phyloP scores from a whole-genome alignment of 1,140 invertebrate species.

The Bombus haemorrhoidalis region DNA sequence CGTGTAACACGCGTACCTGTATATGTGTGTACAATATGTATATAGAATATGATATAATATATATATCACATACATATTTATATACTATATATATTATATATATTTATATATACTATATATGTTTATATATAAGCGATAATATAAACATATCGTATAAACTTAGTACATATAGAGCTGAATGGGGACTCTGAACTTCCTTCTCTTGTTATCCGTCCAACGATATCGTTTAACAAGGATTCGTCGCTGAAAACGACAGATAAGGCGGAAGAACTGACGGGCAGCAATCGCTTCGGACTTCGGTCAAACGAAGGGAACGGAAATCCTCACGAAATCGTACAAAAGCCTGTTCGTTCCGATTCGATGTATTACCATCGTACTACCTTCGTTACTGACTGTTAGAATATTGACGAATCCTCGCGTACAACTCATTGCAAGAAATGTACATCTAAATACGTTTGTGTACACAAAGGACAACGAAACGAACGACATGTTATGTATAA shows the following conservation, averaged over 20 bases:
- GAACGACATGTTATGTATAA: not conserved
- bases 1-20: conserved; percentile 1
- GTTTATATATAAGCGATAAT: not conserved
- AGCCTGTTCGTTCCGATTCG: too few species aligned
- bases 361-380: not conserved
- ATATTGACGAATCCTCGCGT: conserved; percentile 13
- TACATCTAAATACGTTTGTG: not conserved
- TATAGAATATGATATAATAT: conserved; percentile 10
- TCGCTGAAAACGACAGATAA: conserved; percentile 31
- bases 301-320: not conserved
- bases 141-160: conserved; percentile 17
- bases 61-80: conserved; percentile 6
- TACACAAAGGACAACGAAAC: not conserved
- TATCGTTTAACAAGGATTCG: conserved; percentile 47
- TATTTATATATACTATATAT: conserved; percentile 3
- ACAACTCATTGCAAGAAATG: not conserved
- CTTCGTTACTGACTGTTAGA: not conserved
- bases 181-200: conserved; percentile 65
- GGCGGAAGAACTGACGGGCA: conserved; percentile 2
- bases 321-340: not conserved
- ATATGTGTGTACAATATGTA: conserved; percentile 28
- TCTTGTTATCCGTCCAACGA: conserved; percentile 45
- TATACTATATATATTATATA: not conserved
- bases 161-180: not conserved
- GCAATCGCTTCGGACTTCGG: conserved; percentile 13